Evolutionary conservation across 1,140 invertebrate species (phyloP), one percentile per base, ranked within the genome.

Genomic region (Lineus longissimus): DNA sequence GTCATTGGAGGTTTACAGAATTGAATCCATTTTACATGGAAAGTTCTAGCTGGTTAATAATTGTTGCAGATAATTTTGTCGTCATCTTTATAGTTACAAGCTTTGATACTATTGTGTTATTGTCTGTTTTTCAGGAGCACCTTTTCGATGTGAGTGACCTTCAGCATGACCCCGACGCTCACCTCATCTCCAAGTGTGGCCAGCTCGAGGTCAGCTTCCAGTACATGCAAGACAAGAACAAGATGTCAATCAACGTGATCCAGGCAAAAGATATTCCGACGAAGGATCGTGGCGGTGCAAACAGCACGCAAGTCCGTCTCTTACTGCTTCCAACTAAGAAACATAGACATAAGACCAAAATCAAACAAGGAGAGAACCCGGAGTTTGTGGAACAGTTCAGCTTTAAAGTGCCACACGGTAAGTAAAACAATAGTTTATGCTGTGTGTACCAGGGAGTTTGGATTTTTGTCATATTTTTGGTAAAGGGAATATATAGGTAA

Each of bases 381-480:
- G 89, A 93, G 73, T 95, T 92, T 74, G 90, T 94, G 86, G 94
- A 96, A 77, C 93, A 90, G 70, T 95, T 96, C 79, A 84, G 93
- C 41, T 87, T 97, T 65, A 89, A 93, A 76, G 92, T 95, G 41
- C 93, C 92, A 83, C 91, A 91, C 82, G 89, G 89, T 90, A 79
- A 75, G 74, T 64, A 40, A 7, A 7, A 7, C 4, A 36, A 36
- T 36, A 4, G 6, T 36, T 36, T 7, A 15, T 7, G 33, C 15
- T 7, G 33, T 36, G 33, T 36, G 6, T 15, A n/a, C n/a, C n/a
- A n/a, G n/a, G n/a, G n/a, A n/a, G n/a, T n/a, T n/a, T n/a, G n/a
- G n/a, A n/a, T n/a, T n/a, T n/a, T n/a, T n/a, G n/a, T n/a, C n/a
- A n/a, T n/a, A n/a, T n/a, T n/a, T n/a, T n/a, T n/a, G n/a, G n/a